Evolutionary conservation across 1,140 invertebrate genomes (phyloP).

Genomic region (Cephus cinctus): DNA sequence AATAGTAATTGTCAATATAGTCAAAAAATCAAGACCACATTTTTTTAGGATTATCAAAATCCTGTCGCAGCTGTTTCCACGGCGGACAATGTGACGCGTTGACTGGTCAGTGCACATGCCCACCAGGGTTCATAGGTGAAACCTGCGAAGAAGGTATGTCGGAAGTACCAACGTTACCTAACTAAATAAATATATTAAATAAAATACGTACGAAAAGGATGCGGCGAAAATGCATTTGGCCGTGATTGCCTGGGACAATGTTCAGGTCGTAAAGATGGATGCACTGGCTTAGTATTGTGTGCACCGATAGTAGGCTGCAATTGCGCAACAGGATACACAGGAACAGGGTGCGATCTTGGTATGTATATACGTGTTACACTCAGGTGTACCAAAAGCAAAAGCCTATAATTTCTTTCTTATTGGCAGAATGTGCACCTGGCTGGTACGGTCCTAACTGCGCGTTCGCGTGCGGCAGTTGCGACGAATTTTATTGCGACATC

Average conservation of each 20-base stretch:
- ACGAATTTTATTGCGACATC: background rate
- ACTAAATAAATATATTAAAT: background rate
- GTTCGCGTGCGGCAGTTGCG: conserved; percentile 2
- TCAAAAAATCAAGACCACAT: too few relatives aligned
- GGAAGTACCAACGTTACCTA: background rate
- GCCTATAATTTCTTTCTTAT: background rate
- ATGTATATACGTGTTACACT: background rate
- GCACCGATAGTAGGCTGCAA: conserved; percentile 6
- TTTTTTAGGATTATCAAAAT: background rate
- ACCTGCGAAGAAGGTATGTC: conserved; percentile 5
- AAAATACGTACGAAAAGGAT: background rate
- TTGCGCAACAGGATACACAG: conserved; percentile 9
- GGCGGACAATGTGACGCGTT: conserved; percentile 1
- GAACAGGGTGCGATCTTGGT: conserved; percentile 6
- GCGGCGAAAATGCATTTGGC: conserved; percentile 5
- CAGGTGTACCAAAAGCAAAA: background rate
- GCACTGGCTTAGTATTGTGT: background rate
- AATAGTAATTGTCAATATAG: background rate
- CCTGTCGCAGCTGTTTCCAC: conserved; percentile 1
- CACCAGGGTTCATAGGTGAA: conserved; percentile 3
- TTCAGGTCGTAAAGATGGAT: conserved; percentile 3
- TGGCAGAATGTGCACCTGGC: conserved; percentile 4
- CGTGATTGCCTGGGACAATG: conserved; percentile 8
- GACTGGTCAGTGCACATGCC: conserved; percentile 2
- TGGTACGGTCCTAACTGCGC: conserved; percentile 8